Evolutionary conservation across 2,797 vertebrate genomes (phyloP).

Genomic region (Liparis tanakae): DNA sequence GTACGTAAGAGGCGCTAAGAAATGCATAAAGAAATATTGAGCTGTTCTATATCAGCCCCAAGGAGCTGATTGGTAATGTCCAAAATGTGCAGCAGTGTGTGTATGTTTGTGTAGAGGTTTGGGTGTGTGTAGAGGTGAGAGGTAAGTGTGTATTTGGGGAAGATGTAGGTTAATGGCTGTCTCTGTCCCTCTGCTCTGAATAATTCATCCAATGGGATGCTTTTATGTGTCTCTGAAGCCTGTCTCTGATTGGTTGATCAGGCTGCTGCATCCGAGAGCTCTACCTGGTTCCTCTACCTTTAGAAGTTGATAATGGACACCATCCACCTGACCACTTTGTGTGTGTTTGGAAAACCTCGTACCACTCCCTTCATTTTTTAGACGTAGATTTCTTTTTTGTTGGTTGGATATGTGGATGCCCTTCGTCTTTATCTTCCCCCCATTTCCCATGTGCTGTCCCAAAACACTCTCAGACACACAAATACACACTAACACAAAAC

Average conservation of each 20-base stretch:
- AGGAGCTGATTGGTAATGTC: constrained; percentile 5
- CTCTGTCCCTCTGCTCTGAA: constrained; percentile 69
- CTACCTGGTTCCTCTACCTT: constrained; percentile 55
- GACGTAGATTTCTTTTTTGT: constrained; percentile 23
- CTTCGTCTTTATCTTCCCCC: constrained; percentile 14
- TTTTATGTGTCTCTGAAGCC: constrained; percentile 66
- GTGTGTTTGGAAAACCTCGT: constrained; percentile 8
- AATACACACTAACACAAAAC: constrained; percentile 16
- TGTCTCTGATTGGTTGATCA: constrained; percentile 67
- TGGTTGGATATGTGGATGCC: constrained; percentile 19
- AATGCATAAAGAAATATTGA: constrained; percentile 11
- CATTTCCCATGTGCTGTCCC: constrained; percentile 25
- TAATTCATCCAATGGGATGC: constrained; percentile 78
- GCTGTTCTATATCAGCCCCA: constrained; percentile 8
- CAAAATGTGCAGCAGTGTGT: constrained; percentile 25
- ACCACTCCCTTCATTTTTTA: constrained; percentile 18
- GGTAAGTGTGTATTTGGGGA: constrained; percentile 42
- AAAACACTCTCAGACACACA: constrained; percentile 14
- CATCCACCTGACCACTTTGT: constrained; percentile 31
- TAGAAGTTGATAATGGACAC: constrained; percentile 36
- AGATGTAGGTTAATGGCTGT: constrained; percentile 78
- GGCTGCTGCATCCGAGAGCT: constrained; percentile 24
- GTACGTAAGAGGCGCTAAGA: neutral
- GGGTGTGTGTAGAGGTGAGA: neutral
- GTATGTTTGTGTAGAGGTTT: neutral